Percentiles rank a stretch among this genome's conserved stretches.
Conservation (phyloP, 2,113 vertebrate species). For the Platichthys flesus region DNA sequence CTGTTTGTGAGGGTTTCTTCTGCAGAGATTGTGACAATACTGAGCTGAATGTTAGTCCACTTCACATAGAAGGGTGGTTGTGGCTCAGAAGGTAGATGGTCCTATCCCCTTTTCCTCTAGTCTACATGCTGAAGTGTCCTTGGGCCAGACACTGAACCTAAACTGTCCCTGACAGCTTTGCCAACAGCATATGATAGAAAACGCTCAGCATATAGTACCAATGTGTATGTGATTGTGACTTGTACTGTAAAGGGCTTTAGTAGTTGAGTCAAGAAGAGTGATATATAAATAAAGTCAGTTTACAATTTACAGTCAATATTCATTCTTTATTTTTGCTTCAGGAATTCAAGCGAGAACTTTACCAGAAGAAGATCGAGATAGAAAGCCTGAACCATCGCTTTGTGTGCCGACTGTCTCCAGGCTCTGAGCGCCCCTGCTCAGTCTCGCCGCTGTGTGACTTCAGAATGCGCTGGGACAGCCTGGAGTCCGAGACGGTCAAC, state of each 20-base stretch:
- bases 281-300: too few species aligned
- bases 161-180: too few species aligned
- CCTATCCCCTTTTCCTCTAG: too few species aligned
- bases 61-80: neutral
- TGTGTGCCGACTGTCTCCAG: constrained; percentile 76
- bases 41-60: neutral
- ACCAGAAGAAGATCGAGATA: constrained; percentile 90
- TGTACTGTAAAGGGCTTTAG: too few species aligned
- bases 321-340: constrained; percentile 46
- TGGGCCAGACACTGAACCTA: too few species aligned
- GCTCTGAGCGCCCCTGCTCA: constrained; percentile 65
- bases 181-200: too few species aligned
- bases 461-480: constrained; percentile 86
- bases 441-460: constrained; percentile 77
- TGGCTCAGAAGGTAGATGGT: too few species aligned
- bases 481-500: constrained; percentile 87
- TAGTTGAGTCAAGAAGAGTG: too few species aligned
- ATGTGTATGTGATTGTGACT: too few species aligned
- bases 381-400: constrained; percentile 87
- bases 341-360: constrained; percentile 90
- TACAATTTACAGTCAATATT: neutral
- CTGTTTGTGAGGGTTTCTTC: neutral
- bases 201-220: too few species aligned
- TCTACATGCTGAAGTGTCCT: too few species aligned
- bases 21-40: neutral